Base-by-base conservation (phyloP, 2,797 vertebrate species). In the Tapirus indicus region DNA sequence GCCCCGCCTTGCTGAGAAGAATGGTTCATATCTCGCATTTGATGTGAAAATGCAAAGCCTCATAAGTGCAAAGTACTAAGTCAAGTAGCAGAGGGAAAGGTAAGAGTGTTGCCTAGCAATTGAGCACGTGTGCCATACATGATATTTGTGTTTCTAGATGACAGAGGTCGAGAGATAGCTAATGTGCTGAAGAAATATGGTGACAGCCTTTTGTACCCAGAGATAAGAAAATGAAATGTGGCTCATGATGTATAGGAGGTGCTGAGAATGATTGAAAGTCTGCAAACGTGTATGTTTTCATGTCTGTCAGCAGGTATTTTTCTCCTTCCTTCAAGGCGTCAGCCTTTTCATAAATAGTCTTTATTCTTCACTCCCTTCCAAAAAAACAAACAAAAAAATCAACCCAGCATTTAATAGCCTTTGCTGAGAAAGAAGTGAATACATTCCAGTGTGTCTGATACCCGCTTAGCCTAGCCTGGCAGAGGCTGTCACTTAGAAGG, bases 221-320 rank as follows among this genome's bases (percentile, higher is more conserved):
- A 97, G 80, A 94, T 89, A 97, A 97, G 69, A 97, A 92, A 72
- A 92, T 69, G 64, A 97, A 92, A 74, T 82, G 68, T 94, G 60
- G 64, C 74, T 97, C n/a, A 47, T 90, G 90, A 95, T 92, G 78
- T 94, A 52, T 21, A 91, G 32, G 88, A 88, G 77, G 29, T 58
- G 21, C 58, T 88, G 66, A 88, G 80, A 78, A 88, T 85, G 94
- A 92, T 82, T 87, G 72, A 79, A 95, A 86, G 62, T 74, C 60
- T 96, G 56, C 83, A 91, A 95, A 95, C 68, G 38, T 93, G 29
- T 38, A 86, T 93, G 80, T 96, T 96, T 97, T 95, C 56, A 58
- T 82, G 85, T 89, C 54, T 95, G 56, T 97, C 68, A 95, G 85
- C 44, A 71, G 68, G 52, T 88, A 82, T 94, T 97, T 97, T 95